Base-by-base conservation (phyloP, 2,113 vertebrate species). In the Nestor notabilis region DNA sequence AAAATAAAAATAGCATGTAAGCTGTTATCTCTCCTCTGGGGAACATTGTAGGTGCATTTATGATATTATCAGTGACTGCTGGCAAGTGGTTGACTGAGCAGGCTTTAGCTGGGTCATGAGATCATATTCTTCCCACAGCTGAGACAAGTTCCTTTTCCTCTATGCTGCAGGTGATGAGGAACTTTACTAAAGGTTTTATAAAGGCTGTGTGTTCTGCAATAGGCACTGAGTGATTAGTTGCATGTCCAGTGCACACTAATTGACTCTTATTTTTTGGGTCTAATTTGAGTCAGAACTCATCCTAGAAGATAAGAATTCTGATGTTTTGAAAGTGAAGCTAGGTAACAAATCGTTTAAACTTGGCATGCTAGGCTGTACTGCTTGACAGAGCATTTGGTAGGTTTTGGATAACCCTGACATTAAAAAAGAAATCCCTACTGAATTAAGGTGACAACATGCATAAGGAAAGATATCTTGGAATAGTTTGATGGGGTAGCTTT, bases 11-110 rank as follows among this genome's bases (percentile, higher is more conserved):
- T 84, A 82, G 60, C 41, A 7, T 50, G 20, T 55, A 79, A 93
- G 39, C 53, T 82, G 74, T 93, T 94, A 25, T 93, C 76, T 96
- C 47, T 56, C 37, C 66, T 92, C 65, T 78, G 80, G 83, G 87
- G 60, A 95, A 84, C 60, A 23, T 20, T 47, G 83, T 52, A 86
- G 79, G 79, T 86, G 58, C 64, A 25, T 43, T 91, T 94, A 29
- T 76, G 92, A 91, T 95, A 50, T 49, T 95, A 78, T 95, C 76
- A 52, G 88, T 68, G 81, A 83, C 87, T 95, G 37, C 53, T 96
- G 93, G 91, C 86, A 75, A 50, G 46, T 43, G 55, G 65, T 78
- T 77, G 77, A 41, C 15, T 52, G 60, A 75, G 25, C 65, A 89
- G 76, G n/a, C 83, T 95, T 89, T 56, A 74, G n/a, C 25, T 77